Percentiles rank a stretch among this genome's conserved stretches.
Conservation (phyloP, 2,797 vertebrate genomes). For the Sebastes variabilis region DNA sequence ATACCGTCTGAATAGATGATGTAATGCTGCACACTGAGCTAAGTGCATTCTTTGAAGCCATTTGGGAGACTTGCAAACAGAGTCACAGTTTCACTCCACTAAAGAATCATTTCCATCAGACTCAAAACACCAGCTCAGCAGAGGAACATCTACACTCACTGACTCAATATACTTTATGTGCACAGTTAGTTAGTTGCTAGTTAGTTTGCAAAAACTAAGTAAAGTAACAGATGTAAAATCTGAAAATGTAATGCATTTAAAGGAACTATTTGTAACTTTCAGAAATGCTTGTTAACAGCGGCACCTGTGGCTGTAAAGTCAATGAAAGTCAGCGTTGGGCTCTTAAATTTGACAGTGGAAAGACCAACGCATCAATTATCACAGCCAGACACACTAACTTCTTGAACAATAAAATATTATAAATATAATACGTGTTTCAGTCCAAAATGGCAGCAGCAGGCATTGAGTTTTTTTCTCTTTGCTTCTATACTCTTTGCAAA, state of each 20-base stretch:
- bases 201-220: not conserved
- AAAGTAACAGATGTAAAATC: not conserved
- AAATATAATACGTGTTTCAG: no score
- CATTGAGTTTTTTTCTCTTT: no score
- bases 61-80: not conserved
- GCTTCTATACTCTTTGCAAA: no score
- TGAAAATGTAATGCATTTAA: not conserved
- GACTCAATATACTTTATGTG: not conserved
- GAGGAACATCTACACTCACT: not conserved
- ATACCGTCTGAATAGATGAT: not conserved
- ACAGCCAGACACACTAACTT: not conserved
- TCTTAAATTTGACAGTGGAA: not conserved
- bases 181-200: not conserved
- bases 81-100: not conserved
- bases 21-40: not conserved
- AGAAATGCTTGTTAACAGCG: no score
- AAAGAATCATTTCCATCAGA: not conserved
- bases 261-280: no score
- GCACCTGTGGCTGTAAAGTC: no score
- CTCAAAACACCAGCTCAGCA: not conserved
- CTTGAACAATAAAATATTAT: no score
- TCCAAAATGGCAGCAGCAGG: no score
- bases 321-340: no score
- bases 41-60: not conserved
- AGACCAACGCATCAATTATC: not conserved